Base-by-base conservation (phyloP, 2,888 invertebrate genomes). In the Caenorhabditis zanzibari region DNA sequence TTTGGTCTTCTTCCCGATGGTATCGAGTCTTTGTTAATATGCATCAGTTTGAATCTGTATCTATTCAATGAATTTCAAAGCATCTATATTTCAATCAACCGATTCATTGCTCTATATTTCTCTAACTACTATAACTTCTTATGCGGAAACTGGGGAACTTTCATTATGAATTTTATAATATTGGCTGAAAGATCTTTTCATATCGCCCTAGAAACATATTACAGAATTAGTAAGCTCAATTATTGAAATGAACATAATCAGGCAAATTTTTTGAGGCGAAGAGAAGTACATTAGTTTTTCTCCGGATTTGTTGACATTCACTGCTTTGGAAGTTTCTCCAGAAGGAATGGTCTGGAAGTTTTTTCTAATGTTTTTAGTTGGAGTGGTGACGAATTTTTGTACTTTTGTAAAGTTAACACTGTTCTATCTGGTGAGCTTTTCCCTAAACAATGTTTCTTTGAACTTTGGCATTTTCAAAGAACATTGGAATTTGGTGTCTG, bases 31-130 rank as follows among this genome's bases (percentile, higher is more conserved):
- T 2, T 68, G 12, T 49, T 76, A 19, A 49, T 76, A 16, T 64
- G 66, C 16, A n/a, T 68, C 47, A 68, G 66, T 44, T 22, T 76
- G 44, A 76, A 76, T 38, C 56, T 54, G 35, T 76, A 76, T 22
- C 35, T 76, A 0, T 76, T 68, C 38, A 76, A 76, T 16, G 75
- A 76, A 24, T 76, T 76, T 26, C 75, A 76, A 68, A 76, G 75
- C 49, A 66, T 76, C 41, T 76, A 76, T n/a, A 68, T 76, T 24
- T 76, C 75, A 6, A 49, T 76, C 24, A 76, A 76, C 16, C 58
- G 75, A 1, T 76, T 76, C 26, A 49, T 76, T 19, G 75, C 75
- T 2, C 24, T 76, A 9, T 76, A 68, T 24, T 59, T 58, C 10
- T 35, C 64, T 2, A 26, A 16, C 14, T 19, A 76, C 10, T 76